These are phyloP conservation scores for Phaedon cochleariae DNA, from an alignment of 2,888 invertebrate genomes.

Conservation along the genomic window DNA sequence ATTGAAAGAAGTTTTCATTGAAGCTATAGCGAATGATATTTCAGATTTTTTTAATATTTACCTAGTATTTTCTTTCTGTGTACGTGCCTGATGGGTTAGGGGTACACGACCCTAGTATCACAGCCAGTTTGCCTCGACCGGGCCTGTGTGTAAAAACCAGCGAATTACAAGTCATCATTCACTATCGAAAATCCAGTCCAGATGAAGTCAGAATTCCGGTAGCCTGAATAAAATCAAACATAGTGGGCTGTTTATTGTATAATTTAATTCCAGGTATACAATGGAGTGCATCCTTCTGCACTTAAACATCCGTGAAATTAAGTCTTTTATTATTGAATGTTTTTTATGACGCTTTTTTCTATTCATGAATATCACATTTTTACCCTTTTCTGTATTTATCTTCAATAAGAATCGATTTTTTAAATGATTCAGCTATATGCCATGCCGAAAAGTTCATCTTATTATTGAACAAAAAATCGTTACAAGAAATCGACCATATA, in stretches of 20 bases:
- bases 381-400: constrained; percentile 53
- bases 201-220: background rate
- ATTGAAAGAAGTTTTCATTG: no score
- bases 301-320: constrained; percentile 60
- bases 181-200: background rate
- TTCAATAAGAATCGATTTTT: constrained; percentile 53
- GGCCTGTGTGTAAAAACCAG: background rate
- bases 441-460: constrained; percentile 46
- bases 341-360: constrained; percentile 47
- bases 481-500: background rate
- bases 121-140: background rate
- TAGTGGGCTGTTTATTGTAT: constrained; percentile 47
- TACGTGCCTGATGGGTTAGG: no score
- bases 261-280: constrained; percentile 55
- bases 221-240: constrained; percentile 46
- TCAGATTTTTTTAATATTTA: no score
- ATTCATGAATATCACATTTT: constrained; percentile 50
- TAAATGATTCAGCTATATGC: constrained; percentile 53
- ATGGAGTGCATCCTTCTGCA: constrained; percentile 48
- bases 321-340: constrained; percentile 57
- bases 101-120: background rate
- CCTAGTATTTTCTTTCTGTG: no score
- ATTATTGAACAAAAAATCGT: constrained; percentile 12
- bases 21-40: no score
- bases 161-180: background rate